Evolutionary conservation across 2,797 vertebrate genomes (phyloP), one percentile per base, ranked within the genome.

Genomic region (Gymnothorax javanicus): DNA sequence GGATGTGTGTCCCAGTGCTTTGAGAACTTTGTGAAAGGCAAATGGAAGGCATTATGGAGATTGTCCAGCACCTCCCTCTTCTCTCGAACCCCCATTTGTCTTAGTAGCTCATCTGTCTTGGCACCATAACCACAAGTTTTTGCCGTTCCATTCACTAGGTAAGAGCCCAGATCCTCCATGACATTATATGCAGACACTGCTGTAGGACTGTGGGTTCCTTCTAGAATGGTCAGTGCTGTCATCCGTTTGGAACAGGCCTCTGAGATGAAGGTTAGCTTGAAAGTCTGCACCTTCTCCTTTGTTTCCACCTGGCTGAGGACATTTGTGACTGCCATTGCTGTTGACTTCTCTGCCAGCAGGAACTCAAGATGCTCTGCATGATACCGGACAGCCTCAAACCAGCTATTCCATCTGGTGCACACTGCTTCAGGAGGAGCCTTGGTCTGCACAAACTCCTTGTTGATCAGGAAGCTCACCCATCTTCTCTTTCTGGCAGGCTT

Each of bases 191-290:
- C 71, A 56, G 82, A 85, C 1, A 81, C 71, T 79, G 83, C 84
- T 85, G 62, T 86, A 33, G 75, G 75, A 20, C 0, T 13, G 62
- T 75, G 86, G 83, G 88, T 86, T 23, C 85, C 59, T 27, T 86
- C 82, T 5, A 88, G 83, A 20, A 88, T n/a, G 6, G 59, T 86
- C 82, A 88, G 82, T 33, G 88, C 58, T 60, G 85, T 88, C 9
- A 85, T 23, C 43, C 87, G 75, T 85, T 85, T 87, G 75, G 56
- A 27, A 56, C 86, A 89, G 60, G n/a, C 56, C 75, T 88, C 33
- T 0, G 57, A 60, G 23, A 64, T 79, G 84, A 67, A 75, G 67
- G 67, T 85, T 75, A 85, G 20, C 1, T 7, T 57, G 52, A 85
- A n/a, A 12, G 54, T 13, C 67, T 20, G 0, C 58, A n/a, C 20